Evolutionary conservation across 92 coral and sea anemone genomes (phyloP).

Genomic region (Zoanthus solanderi): DNA sequence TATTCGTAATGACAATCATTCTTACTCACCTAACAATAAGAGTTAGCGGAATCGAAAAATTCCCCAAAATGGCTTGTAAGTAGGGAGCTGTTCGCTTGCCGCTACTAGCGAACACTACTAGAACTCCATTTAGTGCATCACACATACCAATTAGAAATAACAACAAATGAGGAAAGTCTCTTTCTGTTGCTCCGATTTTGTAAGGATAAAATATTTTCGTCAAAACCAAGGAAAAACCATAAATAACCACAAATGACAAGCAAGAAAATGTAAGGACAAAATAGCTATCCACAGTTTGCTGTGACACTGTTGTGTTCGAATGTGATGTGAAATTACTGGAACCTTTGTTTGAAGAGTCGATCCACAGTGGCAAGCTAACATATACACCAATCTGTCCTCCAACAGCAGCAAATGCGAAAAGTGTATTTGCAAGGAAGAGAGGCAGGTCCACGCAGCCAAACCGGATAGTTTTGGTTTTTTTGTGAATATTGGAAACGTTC

Average conservation of each 20-base stretch:
- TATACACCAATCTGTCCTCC: slow-evolving; percentile 76
- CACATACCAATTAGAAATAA: slow-evolving; percentile 78
- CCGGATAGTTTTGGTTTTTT: slow-evolving; percentile 38
- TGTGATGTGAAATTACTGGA: background rate
- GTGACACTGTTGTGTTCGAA: background rate
- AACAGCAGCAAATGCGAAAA: slow-evolving; percentile 73
- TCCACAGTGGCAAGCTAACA: slow-evolving; percentile 85
- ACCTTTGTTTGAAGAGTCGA: slow-evolving; percentile 69
- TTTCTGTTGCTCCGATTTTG: slow-evolving; percentile 74
- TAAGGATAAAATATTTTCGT: slow-evolving; percentile 57
- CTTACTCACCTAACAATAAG: slow-evolving; percentile 72
- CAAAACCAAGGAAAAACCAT: slow-evolving; percentile 62
- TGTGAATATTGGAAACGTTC: too few species aligned
- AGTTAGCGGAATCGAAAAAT: slow-evolving; percentile 80
- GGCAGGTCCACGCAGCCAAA: slow-evolving; percentile 62
- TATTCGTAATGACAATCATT: background rate
- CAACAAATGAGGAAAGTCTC: slow-evolving; percentile 67
- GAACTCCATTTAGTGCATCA: slow-evolving; percentile 76
- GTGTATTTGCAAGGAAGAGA: slow-evolving; percentile 64
- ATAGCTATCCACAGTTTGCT: slow-evolving; percentile 67
- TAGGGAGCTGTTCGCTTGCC: slow-evolving; percentile 92
- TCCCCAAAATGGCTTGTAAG: slow-evolving; percentile 88
- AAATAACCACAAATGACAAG: slow-evolving; percentile 73
- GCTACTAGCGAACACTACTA: slow-evolving; percentile 82
- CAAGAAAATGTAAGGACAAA: slow-evolving; percentile 80